A percentile compares a stretch with the other conserved stretches of the same genome.
These are phyloP conservation scores for Enteromius radiatus DNA, from an alignment of 2,797 vertebrate species.

Conservation along the genomic window DNA sequence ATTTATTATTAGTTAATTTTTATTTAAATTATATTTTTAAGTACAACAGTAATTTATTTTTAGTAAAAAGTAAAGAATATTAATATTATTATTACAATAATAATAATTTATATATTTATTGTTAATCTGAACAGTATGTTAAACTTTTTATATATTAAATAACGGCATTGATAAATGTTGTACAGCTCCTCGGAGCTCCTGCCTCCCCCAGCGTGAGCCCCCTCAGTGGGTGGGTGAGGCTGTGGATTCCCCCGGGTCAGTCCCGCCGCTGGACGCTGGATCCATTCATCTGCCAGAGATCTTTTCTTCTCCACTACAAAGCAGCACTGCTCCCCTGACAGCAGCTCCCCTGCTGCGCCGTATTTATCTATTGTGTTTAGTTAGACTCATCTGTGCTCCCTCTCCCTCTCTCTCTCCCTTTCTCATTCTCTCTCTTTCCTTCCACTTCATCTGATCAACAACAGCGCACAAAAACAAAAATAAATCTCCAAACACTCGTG, in stretches of 20 bases:
- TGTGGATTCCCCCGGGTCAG: slow-evolving; percentile 65
- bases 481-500: slow-evolving; percentile 68
- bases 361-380: slow-evolving; percentile 72
- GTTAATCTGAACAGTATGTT: not conserved
- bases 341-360: slow-evolving; percentile 74
- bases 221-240: slow-evolving; percentile 47
- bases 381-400: slow-evolving; percentile 64
- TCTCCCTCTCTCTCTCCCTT: slow-evolving; percentile 12
- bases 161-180: not conserved
- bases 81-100: no score
- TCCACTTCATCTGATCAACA: slow-evolving; percentile 56
- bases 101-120: no score
- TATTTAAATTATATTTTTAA: not conserved
- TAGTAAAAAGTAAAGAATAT: not conserved
- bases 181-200: not conserved
- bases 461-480: slow-evolving; percentile 62
- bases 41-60: not conserved
- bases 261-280: slow-evolving; percentile 86
- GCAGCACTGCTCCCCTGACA: slow-evolving; percentile 80
- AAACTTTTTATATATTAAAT: not conserved
- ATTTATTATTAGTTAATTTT: not conserved
- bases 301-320: slow-evolving; percentile 89
- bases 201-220: slow-evolving; percentile 46
- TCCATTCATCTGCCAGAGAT: slow-evolving; percentile 88
- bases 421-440: slow-evolving; percentile 43